Conservation (phyloP, 2,888 invertebrate genomes). For the Tinea trinotella region DNA sequence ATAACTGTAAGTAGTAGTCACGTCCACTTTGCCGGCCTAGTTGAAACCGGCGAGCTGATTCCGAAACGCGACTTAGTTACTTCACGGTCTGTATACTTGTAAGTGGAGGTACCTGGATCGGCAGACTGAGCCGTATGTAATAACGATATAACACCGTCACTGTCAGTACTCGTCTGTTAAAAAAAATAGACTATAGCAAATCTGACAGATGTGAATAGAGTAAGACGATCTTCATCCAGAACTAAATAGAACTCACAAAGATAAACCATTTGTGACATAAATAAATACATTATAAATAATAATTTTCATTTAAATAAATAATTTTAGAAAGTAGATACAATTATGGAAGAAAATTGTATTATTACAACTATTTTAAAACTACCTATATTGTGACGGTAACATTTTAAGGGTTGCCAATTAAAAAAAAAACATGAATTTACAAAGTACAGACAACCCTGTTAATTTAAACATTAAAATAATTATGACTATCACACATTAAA, state of each 20-base stretch:
- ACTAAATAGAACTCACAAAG: neutral
- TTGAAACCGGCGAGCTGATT: no score
- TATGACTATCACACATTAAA: conserved; percentile 1
- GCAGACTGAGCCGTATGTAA: no score
- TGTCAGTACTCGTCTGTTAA: no score
- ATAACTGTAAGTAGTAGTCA: no score
- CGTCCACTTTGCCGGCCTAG: no score
- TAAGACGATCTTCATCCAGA: no score
- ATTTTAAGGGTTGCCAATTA: neutral
- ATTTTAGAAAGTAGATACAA: neutral
- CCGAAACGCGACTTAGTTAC: no score
- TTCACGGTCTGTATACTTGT: no score
- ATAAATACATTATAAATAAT: neutral
- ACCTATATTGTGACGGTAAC: conserved; percentile 20
- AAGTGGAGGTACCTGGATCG: no score
- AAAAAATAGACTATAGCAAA: no score
- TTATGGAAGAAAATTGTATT: neutral
- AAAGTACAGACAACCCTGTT: neutral
- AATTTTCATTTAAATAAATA: conserved; percentile 3
- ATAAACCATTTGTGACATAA: neutral
- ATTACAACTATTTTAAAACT: neutral
- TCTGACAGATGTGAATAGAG: no score
- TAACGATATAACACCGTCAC: no score
- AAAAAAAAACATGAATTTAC: conserved; percentile 2
- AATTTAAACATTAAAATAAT: neutral